A percentile compares a stretch with the other conserved stretches of the same genome.
phyloP scores from a whole-genome alignment of 2,888 invertebrate genomes.

The Xestoiulus laeticollis region DNA sequence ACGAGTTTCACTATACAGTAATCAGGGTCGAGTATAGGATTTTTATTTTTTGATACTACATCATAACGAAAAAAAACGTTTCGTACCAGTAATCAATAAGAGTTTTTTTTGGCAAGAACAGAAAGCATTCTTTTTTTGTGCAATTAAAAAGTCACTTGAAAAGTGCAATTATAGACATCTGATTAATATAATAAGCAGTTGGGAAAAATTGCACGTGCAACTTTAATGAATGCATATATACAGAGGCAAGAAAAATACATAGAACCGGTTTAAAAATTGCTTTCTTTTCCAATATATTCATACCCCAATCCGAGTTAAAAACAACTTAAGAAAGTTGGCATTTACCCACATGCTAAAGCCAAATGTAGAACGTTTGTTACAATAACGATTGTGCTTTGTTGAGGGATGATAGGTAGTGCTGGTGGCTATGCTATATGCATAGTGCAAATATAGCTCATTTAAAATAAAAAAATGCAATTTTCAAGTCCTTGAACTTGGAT shows the following conservation, averaged over 20 bases:
- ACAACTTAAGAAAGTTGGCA: not conserved
- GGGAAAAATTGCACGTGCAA: not conserved
- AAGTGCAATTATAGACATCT: not conserved
- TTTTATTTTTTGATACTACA: not conserved
- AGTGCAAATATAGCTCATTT: too few species aligned
- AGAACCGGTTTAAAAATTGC: conserved; percentile 14
- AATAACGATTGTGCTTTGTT: too few species aligned
- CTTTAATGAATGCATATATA: not conserved
- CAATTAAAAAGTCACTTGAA: not conserved
- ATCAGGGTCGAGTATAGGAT: not conserved
- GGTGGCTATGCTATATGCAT: too few species aligned
- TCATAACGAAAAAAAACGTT: not conserved
- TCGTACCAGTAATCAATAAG: not conserved
- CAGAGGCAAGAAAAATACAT: not conserved
- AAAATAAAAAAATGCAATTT: too few species aligned
- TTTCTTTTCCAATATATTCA: not conserved
- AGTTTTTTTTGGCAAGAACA: not conserved
- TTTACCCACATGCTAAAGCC: not conserved
- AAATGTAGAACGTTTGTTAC: too few species aligned
- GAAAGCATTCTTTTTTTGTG: not conserved
- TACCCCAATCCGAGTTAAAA: not conserved
- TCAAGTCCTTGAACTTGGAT: too few species aligned
- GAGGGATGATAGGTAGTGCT: too few species aligned
- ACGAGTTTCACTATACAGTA: not conserved
- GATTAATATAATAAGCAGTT: conserved; percentile 13